phyloP scores from a whole-genome alignment of 2,797 vertebrate genomes.

The Podarcis lilfordi region DNA sequence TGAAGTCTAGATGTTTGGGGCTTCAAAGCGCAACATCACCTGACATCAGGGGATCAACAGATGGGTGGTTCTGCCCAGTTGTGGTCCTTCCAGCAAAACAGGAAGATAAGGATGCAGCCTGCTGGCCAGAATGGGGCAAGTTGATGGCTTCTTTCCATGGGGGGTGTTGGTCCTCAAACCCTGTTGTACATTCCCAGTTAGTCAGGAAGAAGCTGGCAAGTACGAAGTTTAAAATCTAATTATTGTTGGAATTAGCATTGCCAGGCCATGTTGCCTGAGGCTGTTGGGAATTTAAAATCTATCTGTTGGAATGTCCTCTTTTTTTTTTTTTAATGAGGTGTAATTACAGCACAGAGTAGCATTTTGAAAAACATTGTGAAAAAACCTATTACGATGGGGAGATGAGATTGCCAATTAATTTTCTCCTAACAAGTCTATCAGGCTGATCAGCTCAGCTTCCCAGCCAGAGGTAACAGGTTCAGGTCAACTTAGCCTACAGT shows the following conservation, averaged over 20 bases:
- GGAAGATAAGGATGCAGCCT: too few relatives aligned
- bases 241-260: neutral
- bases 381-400: conserved; percentile 4
- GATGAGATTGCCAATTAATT: conserved; percentile 3
- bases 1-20: too few relatives aligned
- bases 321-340: neutral
- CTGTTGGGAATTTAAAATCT: conserved; percentile 7
- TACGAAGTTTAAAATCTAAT: neutral
- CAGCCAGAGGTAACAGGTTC: neutral
- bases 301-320: conserved; percentile 28
- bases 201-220: neutral
- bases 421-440: neutral
- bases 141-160: too few relatives aligned
- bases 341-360: conserved; percentile 45
- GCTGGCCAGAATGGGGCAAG: too few relatives aligned
- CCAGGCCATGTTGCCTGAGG: conserved; percentile 15
- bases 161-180: too few relatives aligned
- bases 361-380: neutral
- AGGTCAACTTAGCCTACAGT: neutral
- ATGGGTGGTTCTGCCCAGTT: too few relatives aligned
- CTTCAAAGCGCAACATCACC: too few relatives aligned
- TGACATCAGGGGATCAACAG: too few relatives aligned
- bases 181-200: too few relatives aligned
- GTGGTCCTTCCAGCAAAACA: too few relatives aligned
- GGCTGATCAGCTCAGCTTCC: neutral